phyloP scores from a whole-genome alignment of 1,140 invertebrate genomes.

The Cyrtorhinus lividipennis region DNA sequence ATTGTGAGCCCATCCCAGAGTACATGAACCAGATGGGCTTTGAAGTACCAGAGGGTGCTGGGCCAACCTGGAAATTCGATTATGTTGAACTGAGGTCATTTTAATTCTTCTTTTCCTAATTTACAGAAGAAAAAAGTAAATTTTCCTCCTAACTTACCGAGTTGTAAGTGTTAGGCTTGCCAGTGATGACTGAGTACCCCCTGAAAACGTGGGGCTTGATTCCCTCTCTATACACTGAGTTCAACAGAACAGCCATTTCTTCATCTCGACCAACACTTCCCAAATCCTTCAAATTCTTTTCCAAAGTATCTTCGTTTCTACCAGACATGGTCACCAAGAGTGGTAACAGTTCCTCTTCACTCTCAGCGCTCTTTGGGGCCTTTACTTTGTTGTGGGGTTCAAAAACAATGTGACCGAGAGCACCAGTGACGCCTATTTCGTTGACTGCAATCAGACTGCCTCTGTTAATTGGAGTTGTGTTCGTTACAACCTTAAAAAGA shows the following conservation, averaged over 20 bases:
- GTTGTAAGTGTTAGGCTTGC: background rate
- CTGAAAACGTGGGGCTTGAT: background rate
- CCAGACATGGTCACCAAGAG: constrained; percentile 24
- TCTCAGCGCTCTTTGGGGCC: background rate
- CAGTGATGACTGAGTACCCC: background rate
- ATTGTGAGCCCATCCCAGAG: constrained; percentile 52
- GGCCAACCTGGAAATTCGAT: background rate
- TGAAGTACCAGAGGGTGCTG: constrained; percentile 26
- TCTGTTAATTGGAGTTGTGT: constrained; percentile 29
- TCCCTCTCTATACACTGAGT: background rate
- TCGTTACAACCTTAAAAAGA: constrained; percentile 37
- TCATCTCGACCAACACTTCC: background rate
- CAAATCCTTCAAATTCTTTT: background rate
- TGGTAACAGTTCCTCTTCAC: constrained; percentile 14
- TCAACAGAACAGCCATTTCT: background rate
- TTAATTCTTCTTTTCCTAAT: background rate
- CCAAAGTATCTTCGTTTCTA: constrained; percentile 14
- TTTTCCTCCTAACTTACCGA: background rate
- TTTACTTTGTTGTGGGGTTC: constrained; percentile 23
- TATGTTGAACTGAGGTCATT: no score
- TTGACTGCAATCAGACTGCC: constrained; percentile 34
- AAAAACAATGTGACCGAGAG: constrained; percentile 42
- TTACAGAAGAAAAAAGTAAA: background rate
- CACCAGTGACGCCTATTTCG: constrained; percentile 48
- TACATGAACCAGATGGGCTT: constrained; percentile 64